Percentiles rank a stretch among this genome's conserved stretches.
Conservation (phyloP, 1,140 invertebrate genomes). For the Drosophila bocqueti region DNA sequence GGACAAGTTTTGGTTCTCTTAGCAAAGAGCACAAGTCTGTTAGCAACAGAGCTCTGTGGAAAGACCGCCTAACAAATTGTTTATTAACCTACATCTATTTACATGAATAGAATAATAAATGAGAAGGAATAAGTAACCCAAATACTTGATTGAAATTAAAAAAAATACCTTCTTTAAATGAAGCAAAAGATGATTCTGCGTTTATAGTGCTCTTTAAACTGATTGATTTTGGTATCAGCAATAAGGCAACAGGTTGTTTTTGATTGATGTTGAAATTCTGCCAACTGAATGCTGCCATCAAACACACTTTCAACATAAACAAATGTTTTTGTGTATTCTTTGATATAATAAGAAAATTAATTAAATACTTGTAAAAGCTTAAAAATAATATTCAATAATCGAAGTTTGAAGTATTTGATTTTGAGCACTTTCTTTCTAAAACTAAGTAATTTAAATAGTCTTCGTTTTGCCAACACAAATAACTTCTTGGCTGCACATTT, state of each 20-base stretch:
- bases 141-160: background rate
- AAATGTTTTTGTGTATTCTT: too few species aligned
- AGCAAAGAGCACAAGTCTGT: slow-evolving; percentile 53
- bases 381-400: background rate
- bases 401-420: accelerated
- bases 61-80: slow-evolving; percentile 26
- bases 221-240: slow-evolving; percentile 28
- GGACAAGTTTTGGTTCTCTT: slow-evolving; percentile 33
- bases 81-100: slow-evolving; percentile 2
- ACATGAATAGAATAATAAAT: background rate
- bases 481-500: background rate
- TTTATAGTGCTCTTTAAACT: slow-evolving; percentile 14
- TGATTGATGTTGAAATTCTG: slow-evolving; percentile 33
- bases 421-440: background rate
- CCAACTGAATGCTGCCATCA: background rate
- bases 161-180: background rate
- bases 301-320: background rate
- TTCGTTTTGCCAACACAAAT: accelerated
- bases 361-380: accelerated
- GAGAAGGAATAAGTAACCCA: background rate
- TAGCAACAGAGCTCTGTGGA: slow-evolving; percentile 3
- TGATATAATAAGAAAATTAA: too few species aligned
- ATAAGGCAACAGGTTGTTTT: slow-evolving; percentile 59
- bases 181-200: too few species aligned
- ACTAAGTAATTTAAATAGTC: too few species aligned